A percentile compares a stretch with the other conserved stretches of the same genome.
phyloP scores from a whole-genome alignment of 2,888 invertebrate species.

The Nebria salina region DNA sequence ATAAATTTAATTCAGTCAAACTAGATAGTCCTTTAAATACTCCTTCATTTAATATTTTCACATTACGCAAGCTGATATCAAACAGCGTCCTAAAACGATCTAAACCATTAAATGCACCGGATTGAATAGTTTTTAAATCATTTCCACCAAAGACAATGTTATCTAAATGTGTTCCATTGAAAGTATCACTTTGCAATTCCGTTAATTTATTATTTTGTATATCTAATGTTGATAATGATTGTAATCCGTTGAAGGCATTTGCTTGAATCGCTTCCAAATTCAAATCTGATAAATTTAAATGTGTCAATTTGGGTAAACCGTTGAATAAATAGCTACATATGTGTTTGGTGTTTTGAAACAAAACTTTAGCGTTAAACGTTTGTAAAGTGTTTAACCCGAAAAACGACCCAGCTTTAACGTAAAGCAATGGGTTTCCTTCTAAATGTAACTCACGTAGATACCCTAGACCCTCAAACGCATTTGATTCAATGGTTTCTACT shows the following conservation, averaged over 20 bases:
- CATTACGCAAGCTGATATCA: neutral
- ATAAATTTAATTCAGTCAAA: neutral
- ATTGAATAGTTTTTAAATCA: slow-evolving; percentile 17
- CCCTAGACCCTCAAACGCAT: neutral
- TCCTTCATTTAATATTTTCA: slow-evolving; percentile 3
- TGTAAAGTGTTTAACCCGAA: slow-evolving; percentile 10
- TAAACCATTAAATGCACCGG: slow-evolving; percentile 19
- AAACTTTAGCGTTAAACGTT: neutral
- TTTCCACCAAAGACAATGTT: slow-evolving; percentile 19
- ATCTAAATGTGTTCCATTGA: neutral
- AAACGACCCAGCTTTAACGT: slow-evolving; percentile 4
- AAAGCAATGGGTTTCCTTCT: neutral
- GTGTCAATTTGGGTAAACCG: slow-evolving; percentile 2
- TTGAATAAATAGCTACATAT: slow-evolving; percentile 9
- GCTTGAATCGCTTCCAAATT: slow-evolving; percentile 15
- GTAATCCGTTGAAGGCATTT: slow-evolving; percentile 11
- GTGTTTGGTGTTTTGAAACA: slow-evolving; percentile 18
- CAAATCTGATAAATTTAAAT: neutral
- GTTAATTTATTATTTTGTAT: neutral
- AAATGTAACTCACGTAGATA: slow-evolving; percentile 21
- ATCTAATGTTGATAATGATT: neutral
- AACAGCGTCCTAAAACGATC: neutral
- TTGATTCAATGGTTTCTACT: neutral
- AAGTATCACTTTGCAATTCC: too few relatives aligned
- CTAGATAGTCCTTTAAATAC: slow-evolving; percentile 10